Evolutionary conservation across 2,888 invertebrate species (phyloP), one percentile per base, ranked within the genome.

Genomic region (Myopa tessellatipennis): DNA sequence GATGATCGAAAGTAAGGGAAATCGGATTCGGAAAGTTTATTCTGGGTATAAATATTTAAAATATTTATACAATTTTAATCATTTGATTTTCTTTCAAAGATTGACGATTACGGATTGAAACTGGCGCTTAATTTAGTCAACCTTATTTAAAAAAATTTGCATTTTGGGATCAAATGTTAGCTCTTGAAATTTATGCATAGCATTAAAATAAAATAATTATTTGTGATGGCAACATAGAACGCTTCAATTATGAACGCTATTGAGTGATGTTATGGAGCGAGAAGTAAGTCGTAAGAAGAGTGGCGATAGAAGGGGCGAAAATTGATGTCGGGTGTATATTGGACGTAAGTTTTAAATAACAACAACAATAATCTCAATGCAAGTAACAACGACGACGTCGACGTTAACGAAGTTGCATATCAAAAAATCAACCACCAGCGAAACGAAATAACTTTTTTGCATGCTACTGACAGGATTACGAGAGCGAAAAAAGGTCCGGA

Each of bases 341-440:
- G 55, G 10, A 55, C n/a, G 26, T 26, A 26, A 26, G 26, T 26
- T 26, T 26, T 26, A 26, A n/a, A 55, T 4, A 55, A 55, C 55
- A n/a, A 55, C 55, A 55, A 55, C 55, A 55, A 55, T 6, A 55
- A 55, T n/a, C 5, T n/a, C 55, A 55, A 55, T n/a, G n/a, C 14
- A 14, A 55, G n/a, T n/a, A 10, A 55, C 55, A 55, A 61, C 61
- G 10, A 61, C 16, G 38, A 36, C 26, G 34, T 12, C 36, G 38
- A 65, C 38, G 38, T 65, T 65, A 65, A 65, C 65, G 26, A 65
- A 61, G 58, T 69, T 75, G 75, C 60, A 45, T 75, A 38, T 68
- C 75, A 69, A 75, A 75, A 71, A 75, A 75, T 75, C 75, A 75
- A 75, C 75, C 75, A 75, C 75, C 75, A 60, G 12, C 74, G 34